phyloP scores from a whole-genome alignment of 1,140 invertebrate genomes.

The Ips typographus region DNA sequence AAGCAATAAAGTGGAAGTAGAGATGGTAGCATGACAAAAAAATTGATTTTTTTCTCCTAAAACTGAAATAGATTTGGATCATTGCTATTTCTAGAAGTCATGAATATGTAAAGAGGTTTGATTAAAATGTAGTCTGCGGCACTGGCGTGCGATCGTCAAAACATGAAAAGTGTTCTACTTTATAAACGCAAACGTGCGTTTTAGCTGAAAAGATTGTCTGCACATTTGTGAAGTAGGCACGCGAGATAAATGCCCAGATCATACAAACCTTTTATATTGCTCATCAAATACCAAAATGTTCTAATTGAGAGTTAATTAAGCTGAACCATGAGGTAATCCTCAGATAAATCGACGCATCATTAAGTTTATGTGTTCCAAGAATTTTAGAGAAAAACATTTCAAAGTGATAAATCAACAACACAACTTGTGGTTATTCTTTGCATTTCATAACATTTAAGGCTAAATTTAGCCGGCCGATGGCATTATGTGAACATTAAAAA shows the following conservation, averaged over 20 bases:
- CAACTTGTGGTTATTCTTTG: not conserved
- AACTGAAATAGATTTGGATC: slow-evolving; percentile 6
- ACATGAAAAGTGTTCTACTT: not conserved
- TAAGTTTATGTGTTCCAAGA: not conserved
- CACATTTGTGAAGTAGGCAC: not conserved
- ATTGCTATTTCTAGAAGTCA: slow-evolving; percentile 16
- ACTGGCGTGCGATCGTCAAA: not conserved
- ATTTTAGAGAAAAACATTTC: not conserved
- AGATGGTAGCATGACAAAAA: not conserved
- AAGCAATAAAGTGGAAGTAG: not conserved
- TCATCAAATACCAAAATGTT: not conserved
- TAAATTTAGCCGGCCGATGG: not conserved
- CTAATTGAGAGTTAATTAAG: too few species aligned
- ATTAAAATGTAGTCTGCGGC: not conserved
- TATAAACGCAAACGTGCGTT: not conserved
- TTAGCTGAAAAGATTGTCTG: not conserved
- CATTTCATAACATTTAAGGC: not conserved
- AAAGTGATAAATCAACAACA: not conserved
- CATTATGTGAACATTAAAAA: not conserved
- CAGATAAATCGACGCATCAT: too few species aligned
- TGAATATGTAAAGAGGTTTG: not conserved
- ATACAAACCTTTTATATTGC: not conserved
- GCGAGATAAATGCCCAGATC: not conserved
- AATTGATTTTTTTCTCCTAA: not conserved
- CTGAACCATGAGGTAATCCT: too few species aligned